These are phyloP conservation scores for Athrips mouffetella DNA, from an alignment of 2,888 invertebrate genomes.

Conservation along the genomic window DNA sequence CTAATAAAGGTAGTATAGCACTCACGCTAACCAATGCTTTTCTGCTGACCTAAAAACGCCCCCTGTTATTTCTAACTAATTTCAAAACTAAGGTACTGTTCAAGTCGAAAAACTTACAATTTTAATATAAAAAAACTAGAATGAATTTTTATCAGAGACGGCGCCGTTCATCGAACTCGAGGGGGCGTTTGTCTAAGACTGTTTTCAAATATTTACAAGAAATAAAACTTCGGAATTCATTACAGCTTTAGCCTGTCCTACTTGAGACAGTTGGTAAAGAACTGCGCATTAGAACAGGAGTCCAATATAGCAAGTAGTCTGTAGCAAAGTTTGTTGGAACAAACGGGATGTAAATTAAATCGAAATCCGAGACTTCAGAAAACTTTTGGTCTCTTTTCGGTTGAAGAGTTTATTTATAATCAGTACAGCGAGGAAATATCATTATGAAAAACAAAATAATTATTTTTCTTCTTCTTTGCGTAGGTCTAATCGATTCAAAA, in stretches of 20 bases:
- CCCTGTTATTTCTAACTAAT: no score
- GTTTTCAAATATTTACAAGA: neutral
- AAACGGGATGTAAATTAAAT: constrained; percentile 76
- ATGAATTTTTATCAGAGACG: constrained; percentile 67
- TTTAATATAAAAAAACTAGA: constrained; percentile 55
- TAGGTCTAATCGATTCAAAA: no score
- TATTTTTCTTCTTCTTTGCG: no score
- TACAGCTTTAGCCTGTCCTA: no score
- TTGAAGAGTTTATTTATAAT: no score
- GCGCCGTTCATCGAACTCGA: constrained; percentile 64
- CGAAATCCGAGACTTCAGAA: constrained; percentile 37
- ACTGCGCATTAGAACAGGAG: neutral
- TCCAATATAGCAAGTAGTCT: neutral
- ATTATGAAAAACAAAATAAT: no score
- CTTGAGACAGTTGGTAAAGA: neutral
- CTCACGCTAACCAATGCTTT: no score
- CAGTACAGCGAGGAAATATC: no score
- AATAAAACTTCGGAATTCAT: neutral
- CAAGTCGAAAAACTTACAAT: constrained; percentile 16
- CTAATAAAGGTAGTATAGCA: no score
- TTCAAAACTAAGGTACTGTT: no score
- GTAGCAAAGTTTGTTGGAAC: constrained; percentile 54
- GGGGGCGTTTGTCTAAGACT: constrained; percentile 1
- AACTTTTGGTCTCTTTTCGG: neutral
- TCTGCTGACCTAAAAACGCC: no score